These are phyloP conservation scores for Catocala nupta DNA, from an alignment of 2,888 invertebrate genomes.

Conservation along the genomic window DNA sequence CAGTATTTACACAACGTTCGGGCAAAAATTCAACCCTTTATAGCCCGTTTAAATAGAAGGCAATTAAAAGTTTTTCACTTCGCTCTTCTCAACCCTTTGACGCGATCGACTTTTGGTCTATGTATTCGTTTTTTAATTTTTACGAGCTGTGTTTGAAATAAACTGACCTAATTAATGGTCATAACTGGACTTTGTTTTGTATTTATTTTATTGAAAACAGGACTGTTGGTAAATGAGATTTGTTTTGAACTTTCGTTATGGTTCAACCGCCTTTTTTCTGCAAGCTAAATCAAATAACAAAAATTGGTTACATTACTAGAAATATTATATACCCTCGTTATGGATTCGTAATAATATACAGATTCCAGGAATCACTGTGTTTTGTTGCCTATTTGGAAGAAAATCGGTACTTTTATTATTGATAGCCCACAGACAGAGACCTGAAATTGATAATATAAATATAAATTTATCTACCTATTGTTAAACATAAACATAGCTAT, in stretches of 20 bases:
- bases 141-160: constrained; percentile 33
- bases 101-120: constrained; percentile 43
- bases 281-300: too few relatives aligned
- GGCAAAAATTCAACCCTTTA: constrained; percentile 44
- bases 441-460: too few relatives aligned
- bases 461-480: too few relatives aligned
- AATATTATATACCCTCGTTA: too few relatives aligned
- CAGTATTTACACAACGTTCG: constrained; percentile 42
- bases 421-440: too few relatives aligned
- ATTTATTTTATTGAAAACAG: constrained; percentile 5
- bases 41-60: constrained; percentile 45
- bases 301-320: too few relatives aligned
- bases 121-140: constrained; percentile 37
- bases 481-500: too few relatives aligned
- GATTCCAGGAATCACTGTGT: too few relatives aligned
- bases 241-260: not conserved
- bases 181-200: constrained; percentile 20
- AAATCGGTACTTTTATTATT: too few relatives aligned
- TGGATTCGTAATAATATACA: too few relatives aligned
- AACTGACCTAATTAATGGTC: constrained; percentile 44
- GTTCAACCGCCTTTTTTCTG: not conserved
- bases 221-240: not conserved
- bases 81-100: constrained; percentile 46
- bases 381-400: too few relatives aligned
- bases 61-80: constrained; percentile 57